Base-by-base conservation (phyloP, 2,797 vertebrate species). In the Phrynocephalus forsythii region DNA sequence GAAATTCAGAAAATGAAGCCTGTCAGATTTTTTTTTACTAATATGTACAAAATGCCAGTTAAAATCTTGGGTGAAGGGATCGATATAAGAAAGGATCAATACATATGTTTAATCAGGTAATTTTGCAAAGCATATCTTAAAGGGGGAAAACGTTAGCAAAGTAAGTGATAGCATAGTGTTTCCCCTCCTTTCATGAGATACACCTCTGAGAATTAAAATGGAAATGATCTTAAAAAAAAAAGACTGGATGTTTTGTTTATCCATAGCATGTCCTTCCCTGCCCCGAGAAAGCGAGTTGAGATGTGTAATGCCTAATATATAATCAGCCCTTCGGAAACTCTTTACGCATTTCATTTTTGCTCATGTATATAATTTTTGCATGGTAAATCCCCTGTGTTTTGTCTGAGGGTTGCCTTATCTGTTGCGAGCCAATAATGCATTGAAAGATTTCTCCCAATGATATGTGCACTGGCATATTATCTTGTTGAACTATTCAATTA, bases 401-500 rank as follows among this genome's bases (percentile, higher is more conserved):
- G 92, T 95, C 91, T 94, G 90, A 95, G 85, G 92, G 71, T 94
- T 95, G 67, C 89, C 89, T 96, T 97, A 95, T 96, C 96, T 96
- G 94, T 95, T 93, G 90, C 93, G 90, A 96, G 87, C 90, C 93
- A 95, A 90, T 95, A 96, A 96, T 94, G 90, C 89, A 90, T 80
- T 92, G 92, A 95, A 94, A 90, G 87, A 91, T 93, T 94, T 91
- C 85, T 90, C 84, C 92, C 89, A 81, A 92, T 95, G 91, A 92
- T 95, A 91, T 96, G 92, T 94, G 93, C 94, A 90, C 92, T 95
- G 91, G 93, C 94, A 92, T 94, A 96, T 97, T 97, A 97, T 96
- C 95, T 95, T 95, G 95, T 97, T 97, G 96, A 97, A 97, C 96
- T 96, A 95, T 96, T 96, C 96, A 97, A 97, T 97, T 97, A 97